Conservation (phyloP, 1,140 invertebrate species). For the Drosophila lowei region DNA sequence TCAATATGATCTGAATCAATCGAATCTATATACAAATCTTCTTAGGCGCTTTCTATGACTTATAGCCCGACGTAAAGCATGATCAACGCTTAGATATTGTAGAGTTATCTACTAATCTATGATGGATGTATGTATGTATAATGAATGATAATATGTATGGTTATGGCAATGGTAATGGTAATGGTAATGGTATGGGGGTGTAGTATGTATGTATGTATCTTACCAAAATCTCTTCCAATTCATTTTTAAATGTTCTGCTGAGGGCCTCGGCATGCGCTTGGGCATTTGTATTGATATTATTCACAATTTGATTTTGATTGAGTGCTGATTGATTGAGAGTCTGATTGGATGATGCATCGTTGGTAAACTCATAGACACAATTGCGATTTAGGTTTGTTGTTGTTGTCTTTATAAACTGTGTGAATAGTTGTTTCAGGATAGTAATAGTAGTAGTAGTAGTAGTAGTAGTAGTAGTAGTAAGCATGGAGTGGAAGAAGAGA, state of each 20-base stretch:
- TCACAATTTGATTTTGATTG: conserved; percentile 71
- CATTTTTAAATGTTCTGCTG: conserved; percentile 78
- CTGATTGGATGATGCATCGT: conserved; percentile 66
- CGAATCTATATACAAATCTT: too few species aligned
- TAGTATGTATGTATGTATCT: conserved; percentile 29
- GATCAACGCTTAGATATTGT: too few species aligned
- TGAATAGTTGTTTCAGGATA: conserved; percentile 29
- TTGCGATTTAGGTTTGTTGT: conserved; percentile 78
- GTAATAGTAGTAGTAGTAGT: conserved; percentile 30
- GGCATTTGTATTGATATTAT: conserved; percentile 59
- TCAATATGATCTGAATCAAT: too few species aligned
- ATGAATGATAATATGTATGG: conserved; percentile 11
- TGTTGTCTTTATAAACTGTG: conserved; percentile 79
- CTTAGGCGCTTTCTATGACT: too few species aligned
- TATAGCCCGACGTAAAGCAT: too few species aligned
- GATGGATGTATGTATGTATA: not conserved
- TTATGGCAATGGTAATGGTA: conserved; percentile 14
- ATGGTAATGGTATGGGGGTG: conserved; percentile 6
- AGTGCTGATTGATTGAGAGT: conserved; percentile 62
- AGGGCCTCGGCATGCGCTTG: conserved; percentile 72
- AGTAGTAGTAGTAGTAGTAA: conserved; percentile 43
- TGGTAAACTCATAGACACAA: conserved; percentile 77
- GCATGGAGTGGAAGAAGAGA: conserved; percentile 47
- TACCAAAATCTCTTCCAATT: conserved; percentile 80
- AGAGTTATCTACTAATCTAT: too few species aligned